These are phyloP conservation scores for Drosophila eohydei DNA, from an alignment of 2,888 invertebrate genomes.

Conservation along the genomic window DNA sequence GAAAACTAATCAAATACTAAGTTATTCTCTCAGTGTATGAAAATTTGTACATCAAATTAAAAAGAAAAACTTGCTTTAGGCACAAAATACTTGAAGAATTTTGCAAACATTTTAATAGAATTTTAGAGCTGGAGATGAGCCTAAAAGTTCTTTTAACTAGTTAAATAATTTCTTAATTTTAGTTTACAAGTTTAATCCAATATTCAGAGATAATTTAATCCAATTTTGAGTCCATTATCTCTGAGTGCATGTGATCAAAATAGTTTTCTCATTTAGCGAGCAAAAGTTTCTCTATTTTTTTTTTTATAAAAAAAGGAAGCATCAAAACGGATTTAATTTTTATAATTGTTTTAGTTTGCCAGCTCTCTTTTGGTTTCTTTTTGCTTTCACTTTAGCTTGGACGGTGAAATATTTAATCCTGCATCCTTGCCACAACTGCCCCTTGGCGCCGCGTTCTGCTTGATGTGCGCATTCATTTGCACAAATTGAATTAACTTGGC, in stretches of 20 bases:
- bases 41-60: neutral
- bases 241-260: constrained; percentile 4
- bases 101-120: neutral
- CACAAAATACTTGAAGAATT: neutral
- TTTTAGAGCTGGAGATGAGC: too few species aligned
- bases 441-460: neutral
- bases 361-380: constrained; percentile 3
- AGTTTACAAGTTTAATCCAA: neutral
- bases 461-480: constrained; percentile 59
- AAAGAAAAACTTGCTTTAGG: neutral
- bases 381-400: constrained; percentile 6
- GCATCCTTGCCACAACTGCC: neutral
- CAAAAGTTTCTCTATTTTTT: neutral
- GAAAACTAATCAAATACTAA: too few species aligned
- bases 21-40: too few species aligned
- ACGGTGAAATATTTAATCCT: constrained; percentile 36
- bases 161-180: too few species aligned
- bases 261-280: neutral
- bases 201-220: neutral
- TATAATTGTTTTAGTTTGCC: constrained; percentile 20
- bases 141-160: neutral
- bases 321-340: constrained; percentile 1
- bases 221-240: neutral
- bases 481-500: constrained; percentile 73
- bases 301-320: neutral